Evolutionary conservation across 2,797 vertebrate species (phyloP), one percentile per base, ranked within the genome.

Genomic region (Sylvilagus floridanus): DNA sequence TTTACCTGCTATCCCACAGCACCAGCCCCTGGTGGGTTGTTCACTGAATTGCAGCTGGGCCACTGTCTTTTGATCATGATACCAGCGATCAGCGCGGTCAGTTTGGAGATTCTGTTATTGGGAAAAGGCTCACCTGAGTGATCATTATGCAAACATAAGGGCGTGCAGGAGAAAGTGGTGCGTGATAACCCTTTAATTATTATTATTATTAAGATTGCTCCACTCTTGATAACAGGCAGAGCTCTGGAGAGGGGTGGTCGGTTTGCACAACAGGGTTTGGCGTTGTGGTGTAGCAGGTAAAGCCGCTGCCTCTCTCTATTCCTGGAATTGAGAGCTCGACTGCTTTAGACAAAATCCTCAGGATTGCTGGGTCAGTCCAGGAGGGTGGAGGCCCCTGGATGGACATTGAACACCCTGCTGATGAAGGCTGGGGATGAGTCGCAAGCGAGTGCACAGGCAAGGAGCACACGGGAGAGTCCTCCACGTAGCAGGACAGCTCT

Each of bases 151-250:
- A 94, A 84, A 69, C 30, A 81, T 26, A 37, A 76, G 83, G 72
- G 72, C 57, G 69, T 90, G 60, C 54, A 84, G 75, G 76, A 32
- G 32, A 22, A 81, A 87, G 47, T 11, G 22, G 71, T 72, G 30
- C 60, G 57, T 30, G 62, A 37, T 66, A 50, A 82, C 60, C 35
- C 13, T 5, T 60, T 21, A 37, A 37, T 78, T 81, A 95, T 95
- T 94, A 84, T 90, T 47, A 82, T 88, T 88, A 88, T 66, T 37
- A 89, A 96, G 87, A 83, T 66, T 57, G 85, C 63, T 91, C 66
- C 68, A 73, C 37, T 75, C 37, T 75, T 73, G 76, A 28, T 81
- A 81, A 17, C 76, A 47, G 57, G 12, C 17, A 37, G 91, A 76
- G 72, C 75, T 93, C 65, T 87, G 22, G 50, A 85, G 84, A 93